phyloP scores from a whole-genome alignment of 2,888 invertebrate species.

The Marasmarcha lunaedactyla region DNA sequence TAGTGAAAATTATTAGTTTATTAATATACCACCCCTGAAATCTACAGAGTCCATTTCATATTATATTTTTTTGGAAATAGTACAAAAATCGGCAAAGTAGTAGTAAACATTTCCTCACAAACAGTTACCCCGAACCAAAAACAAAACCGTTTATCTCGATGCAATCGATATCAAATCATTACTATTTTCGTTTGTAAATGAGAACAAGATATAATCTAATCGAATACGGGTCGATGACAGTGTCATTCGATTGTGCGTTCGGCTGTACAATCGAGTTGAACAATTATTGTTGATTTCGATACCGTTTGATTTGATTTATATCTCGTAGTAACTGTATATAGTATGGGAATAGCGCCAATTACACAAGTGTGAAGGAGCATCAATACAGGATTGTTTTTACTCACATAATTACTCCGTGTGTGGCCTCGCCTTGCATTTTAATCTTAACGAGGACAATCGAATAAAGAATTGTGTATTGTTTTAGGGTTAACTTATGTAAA shows the following conservation, averaged over 20 bases:
- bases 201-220: not conserved
- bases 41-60: too few relatives aligned
- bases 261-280: slow-evolving; percentile 29
- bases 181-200: not conserved
- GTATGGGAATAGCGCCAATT: slow-evolving; percentile 52
- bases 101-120: too few relatives aligned
- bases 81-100: too few relatives aligned
- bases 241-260: not conserved
- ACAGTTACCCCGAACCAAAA: too few relatives aligned
- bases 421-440: slow-evolving; percentile 11
- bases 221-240: slow-evolving; percentile 1
- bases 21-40: too few relatives aligned
- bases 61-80: too few relatives aligned
- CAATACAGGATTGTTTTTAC: slow-evolving; percentile 15
- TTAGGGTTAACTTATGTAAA: too few relatives aligned
- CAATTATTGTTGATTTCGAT: slow-evolving; percentile 57
- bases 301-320: slow-evolving; percentile 47
- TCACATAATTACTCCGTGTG: slow-evolving; percentile 30
- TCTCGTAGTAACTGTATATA: slow-evolving; percentile 32
- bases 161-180: not conserved
- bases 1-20: too few relatives aligned
- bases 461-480: too few relatives aligned
- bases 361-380: slow-evolving; percentile 28
- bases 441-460: too few relatives aligned
- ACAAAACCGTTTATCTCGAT: too few relatives aligned